Evolutionary conservation across 2,797 vertebrate genomes (phyloP).

Genomic region (Danio choprae): DNA sequence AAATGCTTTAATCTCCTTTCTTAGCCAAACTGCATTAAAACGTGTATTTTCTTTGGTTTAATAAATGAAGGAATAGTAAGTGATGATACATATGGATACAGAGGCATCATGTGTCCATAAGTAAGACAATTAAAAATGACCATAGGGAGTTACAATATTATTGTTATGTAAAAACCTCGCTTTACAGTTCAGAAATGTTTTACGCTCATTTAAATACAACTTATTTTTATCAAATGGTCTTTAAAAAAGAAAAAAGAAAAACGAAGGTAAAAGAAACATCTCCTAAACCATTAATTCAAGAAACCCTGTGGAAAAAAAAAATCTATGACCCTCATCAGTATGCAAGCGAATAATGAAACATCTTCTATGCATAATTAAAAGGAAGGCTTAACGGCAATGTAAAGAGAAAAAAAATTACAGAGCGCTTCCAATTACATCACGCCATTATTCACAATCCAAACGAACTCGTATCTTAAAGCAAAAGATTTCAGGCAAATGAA

Average conservation of each 20-base stretch:
- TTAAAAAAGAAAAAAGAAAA: constrained; percentile 28
- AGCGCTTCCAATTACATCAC: constrained; percentile 49
- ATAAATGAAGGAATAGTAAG: constrained; percentile 6
- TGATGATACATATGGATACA: constrained; percentile 10
- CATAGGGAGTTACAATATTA: neutral
- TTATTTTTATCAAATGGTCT: neutral
- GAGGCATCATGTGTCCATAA: neutral
- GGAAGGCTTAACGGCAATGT: constrained; percentile 60
- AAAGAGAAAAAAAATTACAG: constrained; percentile 49
- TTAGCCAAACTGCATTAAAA: constrained; percentile 42
- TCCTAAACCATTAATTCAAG: constrained; percentile 22
- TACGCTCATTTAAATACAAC: neutral
- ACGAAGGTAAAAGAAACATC: constrained; percentile 16
- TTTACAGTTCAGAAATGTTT: constrained; percentile 3
- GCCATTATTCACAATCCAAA: constrained; percentile 51
- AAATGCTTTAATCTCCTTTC: constrained; percentile 60
- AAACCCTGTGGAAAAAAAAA: constrained; percentile 53
- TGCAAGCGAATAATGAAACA: constrained; percentile 63
- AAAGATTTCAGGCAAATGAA: constrained; percentile 51
- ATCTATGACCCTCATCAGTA: constrained; percentile 61
- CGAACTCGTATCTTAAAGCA: constrained; percentile 58
- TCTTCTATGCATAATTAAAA: constrained; percentile 63
- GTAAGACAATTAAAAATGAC: neutral
- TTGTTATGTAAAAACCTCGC: neutral
- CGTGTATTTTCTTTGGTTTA: constrained; percentile 55